Conservation (phyloP, 2,888 invertebrate species). For the Coleophora deauratella region DNA sequence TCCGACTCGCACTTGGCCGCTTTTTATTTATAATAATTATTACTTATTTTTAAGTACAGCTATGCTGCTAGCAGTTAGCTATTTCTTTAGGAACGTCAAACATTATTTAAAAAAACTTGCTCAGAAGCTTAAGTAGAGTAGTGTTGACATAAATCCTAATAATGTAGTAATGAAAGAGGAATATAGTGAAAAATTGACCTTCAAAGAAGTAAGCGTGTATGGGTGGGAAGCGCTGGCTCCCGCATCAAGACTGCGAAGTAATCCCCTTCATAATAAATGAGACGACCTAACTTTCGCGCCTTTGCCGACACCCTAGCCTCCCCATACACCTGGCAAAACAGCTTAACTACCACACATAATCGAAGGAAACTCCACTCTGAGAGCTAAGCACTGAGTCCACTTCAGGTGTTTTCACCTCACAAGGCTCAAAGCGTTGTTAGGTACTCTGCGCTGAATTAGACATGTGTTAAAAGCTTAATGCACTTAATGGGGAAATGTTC, state of each 20-base stretch:
- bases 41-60: no score
- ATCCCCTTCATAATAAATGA: slow-evolving; percentile 70
- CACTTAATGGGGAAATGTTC: slow-evolving; percentile 52
- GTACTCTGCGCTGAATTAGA: slow-evolving; percentile 53
- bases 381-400: background rate
- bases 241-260: slow-evolving; percentile 38
- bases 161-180: no score
- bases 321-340: slow-evolving; percentile 41
- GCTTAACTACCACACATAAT: slow-evolving; percentile 26
- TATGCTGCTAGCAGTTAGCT: no score
- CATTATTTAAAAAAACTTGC: no score
- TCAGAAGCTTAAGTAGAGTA: no score
- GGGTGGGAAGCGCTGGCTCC: slow-evolving; percentile 13
- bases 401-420: slow-evolving; percentile 4
- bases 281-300: slow-evolving; percentile 63
- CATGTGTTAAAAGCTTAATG: slow-evolving; percentile 69
- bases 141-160: no score
- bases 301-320: slow-evolving; percentile 52
- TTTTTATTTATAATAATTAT: no score
- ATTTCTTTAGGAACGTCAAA: no score
- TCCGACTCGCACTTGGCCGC: no score
- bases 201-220: slow-evolving; percentile 10
- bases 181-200: no score
- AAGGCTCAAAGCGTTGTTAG: slow-evolving; percentile 23
- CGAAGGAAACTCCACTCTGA: slow-evolving; percentile 25